Base-by-base conservation (phyloP, 1,140 invertebrate genomes). In the Drosophila kikkawai region DNA sequence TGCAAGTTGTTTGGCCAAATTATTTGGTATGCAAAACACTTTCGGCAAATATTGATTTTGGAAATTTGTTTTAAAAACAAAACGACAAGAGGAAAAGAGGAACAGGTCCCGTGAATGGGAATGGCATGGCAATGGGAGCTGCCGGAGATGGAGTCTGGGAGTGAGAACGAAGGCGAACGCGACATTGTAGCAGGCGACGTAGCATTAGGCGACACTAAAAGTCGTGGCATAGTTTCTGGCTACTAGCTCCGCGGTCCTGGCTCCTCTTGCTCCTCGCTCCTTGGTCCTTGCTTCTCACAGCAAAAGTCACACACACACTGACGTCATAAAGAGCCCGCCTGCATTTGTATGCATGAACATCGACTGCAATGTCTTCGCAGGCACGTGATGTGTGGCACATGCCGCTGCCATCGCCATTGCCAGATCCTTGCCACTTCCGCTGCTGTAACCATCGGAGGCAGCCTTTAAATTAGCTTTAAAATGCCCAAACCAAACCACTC, bases 11-110 rank as follows among this genome's bases (percentile, higher is more conserved):
- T 84, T 90, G 83, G 75, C 56, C 75, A 90, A 90, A 90, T 90
- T 90, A 90, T 90, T 90, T 90, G 85, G 85, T 90, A 90, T 90
- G 85, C 85, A 90, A 90, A 90, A 90, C 85, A 90, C 85, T 90
- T 90, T 90, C 85, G 81, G 85, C 81, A 90, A 90, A 90, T 90
- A 90, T 90, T 90, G 85, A 88, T 88, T 88, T 90, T 90, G 85
- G 71, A 90, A 90, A 90, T 90, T 90, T 90, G 85, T 90, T 79
- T 79, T 79, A 81, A 73, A 80, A 73, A 75, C 75, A 80, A 80
- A 69, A 66, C 48, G 57, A 78, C 48, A 74, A 69, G 19, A 55
- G 57, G 45, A 22, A 51, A 61, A 58, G 50, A 58, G 55, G 42
- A 67, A 19, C 47, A 34, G 45, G 45, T 26, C 42, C 42, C 34